Evolutionary conservation across 2,113 vertebrate genomes (phyloP).

Genomic region (Scytalopus superciliaris): DNA sequence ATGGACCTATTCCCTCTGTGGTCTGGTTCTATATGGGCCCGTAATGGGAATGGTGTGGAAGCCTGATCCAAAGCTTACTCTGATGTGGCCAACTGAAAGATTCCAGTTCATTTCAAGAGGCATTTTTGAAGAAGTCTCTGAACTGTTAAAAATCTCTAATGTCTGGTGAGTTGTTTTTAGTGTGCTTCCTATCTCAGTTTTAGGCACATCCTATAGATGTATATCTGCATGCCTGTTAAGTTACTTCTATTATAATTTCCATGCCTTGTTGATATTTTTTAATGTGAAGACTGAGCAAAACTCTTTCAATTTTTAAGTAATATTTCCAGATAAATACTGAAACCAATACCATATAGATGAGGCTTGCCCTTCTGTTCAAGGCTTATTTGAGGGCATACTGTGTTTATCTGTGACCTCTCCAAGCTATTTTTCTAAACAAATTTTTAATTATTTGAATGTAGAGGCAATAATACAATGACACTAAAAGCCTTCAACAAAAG

Average conservation of each 20-base stretch:
- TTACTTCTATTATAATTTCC: not conserved
- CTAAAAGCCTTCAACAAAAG: not conserved
- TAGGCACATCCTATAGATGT: not conserved
- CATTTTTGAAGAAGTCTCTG: not conserved
- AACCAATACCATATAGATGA: not conserved
- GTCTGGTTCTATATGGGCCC: not conserved
- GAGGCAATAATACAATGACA: not conserved
- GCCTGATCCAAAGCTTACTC: not conserved
- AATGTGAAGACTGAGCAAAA: not conserved
- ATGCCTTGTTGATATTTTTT: not conserved
- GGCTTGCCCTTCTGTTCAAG: not conserved
- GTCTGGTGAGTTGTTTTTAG: not conserved
- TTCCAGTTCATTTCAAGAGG: not conserved
- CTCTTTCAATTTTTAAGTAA: not conserved
- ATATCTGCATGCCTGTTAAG: rapidly evolving
- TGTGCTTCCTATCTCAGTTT: not conserved
- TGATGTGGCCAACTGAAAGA: not conserved
- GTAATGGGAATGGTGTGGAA: not conserved
- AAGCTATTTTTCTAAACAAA: not conserved
- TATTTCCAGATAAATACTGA: not conserved
- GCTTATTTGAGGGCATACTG: not conserved
- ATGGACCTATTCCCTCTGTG: not conserved
- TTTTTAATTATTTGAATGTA: not conserved
- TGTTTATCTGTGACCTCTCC: not conserved
- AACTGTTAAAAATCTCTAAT: not conserved